phyloP scores from a whole-genome alignment of 2,113 vertebrate species.

The rabbit (Oryctolagus cuniculus) region DNA sequence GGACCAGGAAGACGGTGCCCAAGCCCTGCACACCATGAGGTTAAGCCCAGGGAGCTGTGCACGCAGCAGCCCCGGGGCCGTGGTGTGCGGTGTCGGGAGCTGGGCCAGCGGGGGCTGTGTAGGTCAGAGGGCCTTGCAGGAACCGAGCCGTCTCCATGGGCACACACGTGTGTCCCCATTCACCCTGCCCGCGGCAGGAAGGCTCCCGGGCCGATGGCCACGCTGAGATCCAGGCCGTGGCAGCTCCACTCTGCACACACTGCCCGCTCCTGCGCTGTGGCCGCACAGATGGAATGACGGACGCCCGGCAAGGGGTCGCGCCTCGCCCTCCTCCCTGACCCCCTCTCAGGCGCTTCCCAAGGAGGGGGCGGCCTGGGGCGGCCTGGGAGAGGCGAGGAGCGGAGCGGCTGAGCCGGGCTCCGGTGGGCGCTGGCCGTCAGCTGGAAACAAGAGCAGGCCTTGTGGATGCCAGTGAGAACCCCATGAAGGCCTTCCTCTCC shows the following conservation, averaged over 20 bases:
- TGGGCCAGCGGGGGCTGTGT: no score
- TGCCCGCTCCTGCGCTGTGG: neutral
- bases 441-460: neutral
- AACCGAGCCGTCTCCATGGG: no score
- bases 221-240: no score
- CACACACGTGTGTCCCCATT: no score
- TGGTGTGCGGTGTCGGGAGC: no score
- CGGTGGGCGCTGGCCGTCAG: neutral
- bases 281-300: neutral
- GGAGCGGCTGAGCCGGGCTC: neutral
- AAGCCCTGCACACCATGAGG: neutral
- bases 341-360: neutral
- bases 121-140: no score
- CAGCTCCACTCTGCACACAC: no score
- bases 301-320: neutral
- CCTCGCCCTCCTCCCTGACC: neutral
- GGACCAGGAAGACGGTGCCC: neutral
- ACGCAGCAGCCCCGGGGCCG: neutral
- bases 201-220: no score
- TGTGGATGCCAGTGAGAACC: neutral
- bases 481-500: neutral
- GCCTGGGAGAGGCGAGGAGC: fast-evolving
- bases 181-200: no score
- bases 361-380: neutral
- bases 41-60: neutral